Percentiles rank a stretch among this genome's conserved stretches.
These are phyloP conservation scores for Ommatoiulus sabulosus DNA, from an alignment of 2,888 invertebrate species.

Conservation along the genomic window DNA sequence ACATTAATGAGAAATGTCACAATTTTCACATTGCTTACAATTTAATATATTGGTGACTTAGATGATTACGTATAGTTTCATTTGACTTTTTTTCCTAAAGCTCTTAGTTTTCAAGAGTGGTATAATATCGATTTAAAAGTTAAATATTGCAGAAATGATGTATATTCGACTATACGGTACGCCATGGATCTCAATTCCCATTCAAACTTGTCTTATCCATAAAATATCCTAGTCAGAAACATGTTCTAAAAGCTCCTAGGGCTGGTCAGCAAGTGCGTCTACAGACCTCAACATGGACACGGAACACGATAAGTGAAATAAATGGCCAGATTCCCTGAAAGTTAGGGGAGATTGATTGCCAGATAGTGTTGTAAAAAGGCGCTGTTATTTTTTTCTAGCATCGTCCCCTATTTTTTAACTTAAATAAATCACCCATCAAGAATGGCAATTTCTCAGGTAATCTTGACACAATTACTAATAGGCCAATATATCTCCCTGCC, in stretches of 20 bases:
- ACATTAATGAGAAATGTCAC: too few species aligned
- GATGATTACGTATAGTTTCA: neutral
- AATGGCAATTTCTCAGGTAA: slow-evolving; percentile 46
- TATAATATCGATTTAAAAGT: neutral
- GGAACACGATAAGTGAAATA: slow-evolving; percentile 41
- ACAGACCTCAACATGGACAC: neutral
- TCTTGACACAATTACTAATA: slow-evolving; percentile 47
- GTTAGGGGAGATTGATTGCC: slow-evolving; percentile 41
- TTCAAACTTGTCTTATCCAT: neutral
- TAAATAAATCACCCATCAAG: slow-evolving; percentile 38
- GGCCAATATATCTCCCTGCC: slow-evolving; percentile 26
- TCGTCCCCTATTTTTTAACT: slow-evolving; percentile 36
- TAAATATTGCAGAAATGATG: neutral
- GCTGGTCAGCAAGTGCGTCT: slow-evolving; percentile 6
- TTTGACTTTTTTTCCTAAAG: too few species aligned
- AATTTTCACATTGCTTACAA: too few species aligned
- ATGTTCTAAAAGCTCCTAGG: neutral
- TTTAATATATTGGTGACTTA: neutral
- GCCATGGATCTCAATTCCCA: neutral
- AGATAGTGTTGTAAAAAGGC: slow-evolving; percentile 45
- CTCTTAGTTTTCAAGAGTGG: too few species aligned
- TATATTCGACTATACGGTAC: neutral
- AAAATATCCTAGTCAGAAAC: neutral
- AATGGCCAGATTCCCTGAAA: slow-evolving; percentile 45
- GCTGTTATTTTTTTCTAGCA: neutral